Conservation (phyloP, 2,113 vertebrate genomes). For the Columba livia region DNA sequence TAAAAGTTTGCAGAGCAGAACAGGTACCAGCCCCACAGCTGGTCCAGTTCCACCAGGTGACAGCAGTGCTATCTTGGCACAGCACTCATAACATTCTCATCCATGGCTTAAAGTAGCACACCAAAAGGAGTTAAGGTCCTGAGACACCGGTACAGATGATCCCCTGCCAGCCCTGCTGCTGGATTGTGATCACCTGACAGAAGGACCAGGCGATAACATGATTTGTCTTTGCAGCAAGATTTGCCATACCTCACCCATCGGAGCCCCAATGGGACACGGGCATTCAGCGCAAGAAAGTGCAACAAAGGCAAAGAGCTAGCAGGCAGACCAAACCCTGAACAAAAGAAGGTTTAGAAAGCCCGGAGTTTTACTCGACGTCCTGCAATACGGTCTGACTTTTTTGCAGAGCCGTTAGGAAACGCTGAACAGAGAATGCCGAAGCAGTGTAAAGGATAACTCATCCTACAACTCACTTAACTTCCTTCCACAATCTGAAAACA, state of each 20-base stretch:
- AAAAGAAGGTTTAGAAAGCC: neutral
- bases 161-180: neutral
- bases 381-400: neutral
- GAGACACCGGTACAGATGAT: neutral
- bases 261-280: neutral
- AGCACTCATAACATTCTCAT: neutral
- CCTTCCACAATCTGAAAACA: neutral
- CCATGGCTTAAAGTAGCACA: neutral
- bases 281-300: neutral
- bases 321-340: neutral
- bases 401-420: neutral
- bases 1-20: neutral
- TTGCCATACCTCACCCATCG: neutral
- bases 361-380: neutral
- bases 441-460: neutral
- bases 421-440: neutral
- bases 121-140: neutral
- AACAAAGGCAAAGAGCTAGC: neutral
- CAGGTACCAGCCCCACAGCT: neutral
- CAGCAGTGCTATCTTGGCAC: neutral
- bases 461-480: neutral
- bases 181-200: neutral
- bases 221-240: neutral
- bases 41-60: neutral
- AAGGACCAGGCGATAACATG: neutral